Base-by-base conservation (phyloP, 2,797 vertebrate genomes). In the Halcyon smyrnensis region DNA sequence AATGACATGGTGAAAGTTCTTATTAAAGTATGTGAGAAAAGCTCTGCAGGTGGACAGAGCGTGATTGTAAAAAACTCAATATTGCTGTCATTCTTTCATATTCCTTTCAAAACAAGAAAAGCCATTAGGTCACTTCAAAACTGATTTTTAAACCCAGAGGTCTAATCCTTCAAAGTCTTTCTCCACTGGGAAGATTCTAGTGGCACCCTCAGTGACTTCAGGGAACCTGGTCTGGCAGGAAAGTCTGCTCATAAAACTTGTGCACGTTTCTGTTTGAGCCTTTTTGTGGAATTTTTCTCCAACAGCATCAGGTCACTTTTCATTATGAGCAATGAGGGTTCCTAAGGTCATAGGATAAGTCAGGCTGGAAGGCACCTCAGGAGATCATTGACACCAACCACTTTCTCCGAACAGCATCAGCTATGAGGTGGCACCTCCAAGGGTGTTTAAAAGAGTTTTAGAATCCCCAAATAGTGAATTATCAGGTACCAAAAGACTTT, bases 1-100 rank as follows among this genome's bases (percentile, higher is more conserved):
- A 97, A 97, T 97, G 97, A 95, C 97, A 97, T 51, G 88, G 91
- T 97, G 92, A 85, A 97, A 97, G 95, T 97, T 94, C 97, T 95
- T 97, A 96, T 95, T 97, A 96, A 96, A 95, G 84, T 90, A 70
- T 37, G 76, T 1, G 12, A 96, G 92, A 93, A 97, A 96, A 89
- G 92, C 96, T 95, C 96, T 96, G 97, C 95, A 97, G 96, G 97
- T 97, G 97, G 97, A 97, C 96, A 95, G 94, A 85, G 68, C 41
- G 74, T 39, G 93, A 84, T 79, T 91, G 94, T 50, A n/a, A 89
- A 93, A 93, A 96, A 95, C 95, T 87, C 93, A 95, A 90, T 95
- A 75, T 82, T 20, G 73, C 95, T 96, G 95, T 96, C 96, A 95
- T 80, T 96, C 93, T 94, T 96, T 68, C 87, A 51, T 39, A 67